phyloP scores from a whole-genome alignment of 2,113 vertebrate genomes.

The Dipodomys stephensi region DNA sequence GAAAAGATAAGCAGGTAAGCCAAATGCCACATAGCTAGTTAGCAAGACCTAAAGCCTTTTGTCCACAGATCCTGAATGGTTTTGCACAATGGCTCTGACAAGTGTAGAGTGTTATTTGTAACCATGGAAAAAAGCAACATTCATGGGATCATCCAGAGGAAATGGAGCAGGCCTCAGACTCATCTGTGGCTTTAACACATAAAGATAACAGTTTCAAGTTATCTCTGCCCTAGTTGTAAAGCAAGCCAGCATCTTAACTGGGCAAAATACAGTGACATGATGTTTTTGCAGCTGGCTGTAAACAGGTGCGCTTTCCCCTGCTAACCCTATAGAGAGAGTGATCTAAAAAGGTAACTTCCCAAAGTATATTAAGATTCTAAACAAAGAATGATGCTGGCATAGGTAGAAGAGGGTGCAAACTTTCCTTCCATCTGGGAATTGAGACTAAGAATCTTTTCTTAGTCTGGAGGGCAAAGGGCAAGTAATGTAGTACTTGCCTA shows the following conservation, averaged over 20 bases:
- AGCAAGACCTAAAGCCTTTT: background rate
- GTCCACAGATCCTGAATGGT: background rate
- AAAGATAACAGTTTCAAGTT: background rate
- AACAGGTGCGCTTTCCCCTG: background rate
- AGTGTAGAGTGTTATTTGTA: background rate
- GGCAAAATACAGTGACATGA: slow-evolving; percentile 26
- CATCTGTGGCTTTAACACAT: background rate
- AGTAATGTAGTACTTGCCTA: too few species aligned
- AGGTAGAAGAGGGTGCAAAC: background rate
- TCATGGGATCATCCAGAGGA: background rate
- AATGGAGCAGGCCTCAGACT: background rate
- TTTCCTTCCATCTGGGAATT: slow-evolving; percentile 31
- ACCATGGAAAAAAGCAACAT: background rate
- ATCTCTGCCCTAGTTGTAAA: slow-evolving; percentile 43
- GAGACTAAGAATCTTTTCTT: background rate
- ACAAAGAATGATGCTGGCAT: background rate
- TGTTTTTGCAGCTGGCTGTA: background rate
- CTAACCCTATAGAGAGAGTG: background rate
- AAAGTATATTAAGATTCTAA: slow-evolving; percentile 35
- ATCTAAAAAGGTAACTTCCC: slow-evolving; percentile 38
- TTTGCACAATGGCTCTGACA: background rate
- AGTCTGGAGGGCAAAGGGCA: too few species aligned
- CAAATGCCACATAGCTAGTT: background rate
- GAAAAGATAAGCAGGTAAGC: background rate
- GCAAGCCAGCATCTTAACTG: slow-evolving; percentile 14